phyloP scores from a whole-genome alignment of 1,140 invertebrate species.

The Triops longicaudatus region DNA sequence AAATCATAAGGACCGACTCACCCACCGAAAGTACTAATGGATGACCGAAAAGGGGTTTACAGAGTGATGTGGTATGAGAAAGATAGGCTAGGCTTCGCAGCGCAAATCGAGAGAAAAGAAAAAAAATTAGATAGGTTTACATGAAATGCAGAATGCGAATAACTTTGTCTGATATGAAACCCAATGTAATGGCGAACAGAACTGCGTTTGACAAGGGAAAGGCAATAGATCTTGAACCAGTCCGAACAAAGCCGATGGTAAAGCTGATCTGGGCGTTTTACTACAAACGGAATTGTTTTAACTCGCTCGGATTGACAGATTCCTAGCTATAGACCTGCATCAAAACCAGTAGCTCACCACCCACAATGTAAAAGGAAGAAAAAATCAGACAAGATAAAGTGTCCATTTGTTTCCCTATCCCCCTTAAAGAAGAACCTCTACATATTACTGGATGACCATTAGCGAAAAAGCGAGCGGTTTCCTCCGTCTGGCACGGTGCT shows the following conservation, averaged over 20 bases:
- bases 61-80: no score
- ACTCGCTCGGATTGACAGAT: not conserved
- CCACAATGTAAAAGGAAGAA: not conserved
- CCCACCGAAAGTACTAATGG: not conserved
- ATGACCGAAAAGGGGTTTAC: no score
- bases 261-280: not conserved
- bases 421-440: not conserved
- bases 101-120: no score
- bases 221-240: not conserved
- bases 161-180: no score
- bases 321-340: not conserved
- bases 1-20: not conserved
- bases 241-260: not conserved
- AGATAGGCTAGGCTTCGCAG: no score
- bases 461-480: conserved; percentile 11
- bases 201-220: no score
- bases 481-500: not conserved
- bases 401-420: not conserved
- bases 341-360: not conserved
- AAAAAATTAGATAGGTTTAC: no score
- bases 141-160: no score
- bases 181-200: no score
- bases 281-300: not conserved
- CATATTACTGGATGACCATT: not conserved
- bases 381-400: not conserved